A percentile compares a stretch with the other conserved stretches of the same genome.
Conservation (phyloP, 2,113 vertebrate genomes). For the Zingel zingel region DNA sequence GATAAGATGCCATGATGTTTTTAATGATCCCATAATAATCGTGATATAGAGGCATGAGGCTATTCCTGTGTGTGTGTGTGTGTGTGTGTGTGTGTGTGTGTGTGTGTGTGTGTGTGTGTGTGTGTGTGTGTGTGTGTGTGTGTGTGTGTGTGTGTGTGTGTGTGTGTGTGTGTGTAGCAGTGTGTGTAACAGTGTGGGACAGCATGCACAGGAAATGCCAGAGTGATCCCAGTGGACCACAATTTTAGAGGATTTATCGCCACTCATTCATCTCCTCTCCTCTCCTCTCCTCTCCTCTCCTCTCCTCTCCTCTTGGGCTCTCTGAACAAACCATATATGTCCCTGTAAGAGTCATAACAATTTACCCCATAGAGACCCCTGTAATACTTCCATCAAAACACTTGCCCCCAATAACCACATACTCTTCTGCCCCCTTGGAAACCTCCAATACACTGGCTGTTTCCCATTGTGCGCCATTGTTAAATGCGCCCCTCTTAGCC, state of each 20-base stretch:
- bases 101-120: conserved; percentile 36
- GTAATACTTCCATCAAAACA: conserved; percentile 38
- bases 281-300: neutral
- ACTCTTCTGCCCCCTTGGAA: conserved; percentile 59
- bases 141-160: conserved; percentile 45
- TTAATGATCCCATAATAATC: conserved; percentile 47
- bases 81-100: conserved; percentile 37
- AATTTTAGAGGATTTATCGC: conserved; percentile 57
- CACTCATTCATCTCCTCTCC: neutral
- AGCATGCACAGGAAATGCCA: conserved; percentile 78
- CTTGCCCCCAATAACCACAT: conserved; percentile 54
- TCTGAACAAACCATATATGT: neutral
- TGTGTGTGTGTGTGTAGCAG: conserved; percentile 36
- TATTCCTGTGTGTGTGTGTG: conserved; percentile 30
- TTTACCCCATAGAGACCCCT: conserved; percentile 48
- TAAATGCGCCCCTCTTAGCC: conserved; percentile 38
- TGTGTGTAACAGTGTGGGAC: conserved; percentile 51
- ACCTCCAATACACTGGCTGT: conserved; percentile 37
- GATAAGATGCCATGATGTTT: conserved; percentile 64
- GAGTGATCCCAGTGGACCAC: conserved; percentile 56
- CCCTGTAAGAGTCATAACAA: conserved; percentile 34
- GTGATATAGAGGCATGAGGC: conserved; percentile 19
- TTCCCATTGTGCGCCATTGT: conserved; percentile 56
- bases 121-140: conserved; percentile 46
- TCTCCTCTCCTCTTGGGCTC: neutral